Evolutionary conservation across 2,888 invertebrate genomes (phyloP).

Genomic region (Torymus auratus): DNA sequence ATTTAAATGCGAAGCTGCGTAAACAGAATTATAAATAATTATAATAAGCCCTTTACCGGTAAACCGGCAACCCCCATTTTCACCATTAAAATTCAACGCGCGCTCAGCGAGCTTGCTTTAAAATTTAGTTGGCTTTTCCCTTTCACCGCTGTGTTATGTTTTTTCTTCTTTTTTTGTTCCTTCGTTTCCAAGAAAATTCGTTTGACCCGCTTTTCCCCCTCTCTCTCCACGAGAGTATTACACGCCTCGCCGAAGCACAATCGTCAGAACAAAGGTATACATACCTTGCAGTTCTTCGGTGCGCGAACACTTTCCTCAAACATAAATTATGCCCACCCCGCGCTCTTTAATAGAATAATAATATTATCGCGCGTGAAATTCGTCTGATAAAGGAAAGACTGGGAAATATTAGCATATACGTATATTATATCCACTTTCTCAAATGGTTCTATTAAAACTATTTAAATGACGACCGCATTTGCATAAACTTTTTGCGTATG

Average conservation of each 20-base stretch:
- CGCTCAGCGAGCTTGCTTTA: neutral
- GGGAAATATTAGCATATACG: too few relatives aligned
- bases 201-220: constrained; percentile 19
- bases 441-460: too few relatives aligned
- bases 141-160: neutral
- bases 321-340: neutral
- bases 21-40: neutral
- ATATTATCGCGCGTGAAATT: neutral
- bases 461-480: too few relatives aligned
- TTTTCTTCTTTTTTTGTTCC: neutral
- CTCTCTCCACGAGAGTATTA: neutral
- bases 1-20: neutral
- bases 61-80: neutral
- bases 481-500: too few relatives aligned
- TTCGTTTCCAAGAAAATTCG: constrained; percentile 27
- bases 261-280: constrained; percentile 6
- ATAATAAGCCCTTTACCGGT: too few relatives aligned
- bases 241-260: constrained; percentile 6
- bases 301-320: neutral
- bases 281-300: too few relatives aligned
- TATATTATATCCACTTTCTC: too few relatives aligned
- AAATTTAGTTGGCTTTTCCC: constrained; percentile 25
- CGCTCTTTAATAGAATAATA: neutral
- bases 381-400: too few relatives aligned
- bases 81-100: constrained; percentile 1